These are phyloP conservation scores for Notiomystis cincta DNA, from an alignment of 2,113 vertebrate species.

Conservation along the genomic window DNA sequence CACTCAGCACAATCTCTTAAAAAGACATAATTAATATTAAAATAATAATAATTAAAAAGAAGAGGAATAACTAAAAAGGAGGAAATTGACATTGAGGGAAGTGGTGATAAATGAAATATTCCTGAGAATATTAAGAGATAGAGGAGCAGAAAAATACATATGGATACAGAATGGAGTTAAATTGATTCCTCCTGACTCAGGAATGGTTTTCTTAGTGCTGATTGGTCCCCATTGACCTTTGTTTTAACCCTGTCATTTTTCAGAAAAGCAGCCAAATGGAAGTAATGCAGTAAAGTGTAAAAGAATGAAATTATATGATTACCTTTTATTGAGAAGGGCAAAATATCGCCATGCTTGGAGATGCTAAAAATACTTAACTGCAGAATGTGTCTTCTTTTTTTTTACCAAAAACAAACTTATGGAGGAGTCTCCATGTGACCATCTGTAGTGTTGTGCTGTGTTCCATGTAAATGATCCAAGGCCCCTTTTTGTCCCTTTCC, in stretches of 20 bases:
- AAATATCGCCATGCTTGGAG: neutral
- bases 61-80: neutral
- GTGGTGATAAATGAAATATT: neutral
- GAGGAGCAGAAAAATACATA: neutral
- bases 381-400: neutral
- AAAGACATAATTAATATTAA: neutral
- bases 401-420: neutral
- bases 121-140: neutral
- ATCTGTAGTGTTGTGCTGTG: neutral
- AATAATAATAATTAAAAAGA: neutral
- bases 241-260: neutral
- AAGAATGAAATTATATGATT: neutral
- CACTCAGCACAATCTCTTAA: neutral
- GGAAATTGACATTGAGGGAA: neutral
- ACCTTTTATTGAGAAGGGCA: neutral
- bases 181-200: neutral
- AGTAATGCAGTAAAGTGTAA: neutral
- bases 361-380: neutral
- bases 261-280: neutral
- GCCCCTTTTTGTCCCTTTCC: neutral
- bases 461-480: neutral
- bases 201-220: neutral
- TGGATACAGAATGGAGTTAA: neutral
- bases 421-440: neutral
- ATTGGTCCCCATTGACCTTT: neutral